Evolutionary conservation across 2,113 vertebrate species (phyloP).

Genomic region (Crotophaga sulcirostris): DNA sequence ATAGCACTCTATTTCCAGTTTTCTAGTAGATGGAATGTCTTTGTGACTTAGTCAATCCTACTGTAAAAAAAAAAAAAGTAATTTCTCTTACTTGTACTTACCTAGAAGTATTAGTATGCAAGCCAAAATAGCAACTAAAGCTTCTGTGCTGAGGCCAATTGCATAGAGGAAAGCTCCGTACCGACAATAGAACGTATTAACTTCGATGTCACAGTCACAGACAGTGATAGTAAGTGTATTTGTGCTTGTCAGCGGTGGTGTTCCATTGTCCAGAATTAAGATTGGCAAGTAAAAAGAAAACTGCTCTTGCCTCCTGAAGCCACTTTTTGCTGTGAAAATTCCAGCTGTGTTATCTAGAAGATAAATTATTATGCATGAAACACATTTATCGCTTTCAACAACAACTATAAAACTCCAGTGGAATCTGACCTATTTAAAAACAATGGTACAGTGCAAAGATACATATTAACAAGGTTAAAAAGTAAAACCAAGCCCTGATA

Average conservation of each 20-base stretch:
- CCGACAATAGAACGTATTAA: conserved; percentile 73
- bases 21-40: not conserved
- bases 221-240: conserved; percentile 85
- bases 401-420: not conserved
- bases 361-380: not conserved
- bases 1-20: not conserved
- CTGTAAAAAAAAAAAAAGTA: not conserved
- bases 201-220: conserved; percentile 82
- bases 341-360: conserved; percentile 90
- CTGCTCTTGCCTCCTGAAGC: conserved; percentile 82
- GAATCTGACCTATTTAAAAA: not conserved
- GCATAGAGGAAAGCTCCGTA: conserved; percentile 76
- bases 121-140: conserved; percentile 78
- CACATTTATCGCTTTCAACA: not conserved
- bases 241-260: conserved; percentile 85
- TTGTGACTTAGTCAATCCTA: not conserved
- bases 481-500: not conserved
- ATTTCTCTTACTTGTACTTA: conserved; percentile 59
- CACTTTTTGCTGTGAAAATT: conserved; percentile 82
- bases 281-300: conserved; percentile 81
- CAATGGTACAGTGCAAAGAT: not conserved
- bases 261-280: conserved; percentile 87
- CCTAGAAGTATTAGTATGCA: conserved; percentile 82
- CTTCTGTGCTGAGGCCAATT: conserved; percentile 81
- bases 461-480: not conserved